phyloP scores from a whole-genome alignment of 2,888 invertebrate genomes.

The Rhagonycha fulva region DNA sequence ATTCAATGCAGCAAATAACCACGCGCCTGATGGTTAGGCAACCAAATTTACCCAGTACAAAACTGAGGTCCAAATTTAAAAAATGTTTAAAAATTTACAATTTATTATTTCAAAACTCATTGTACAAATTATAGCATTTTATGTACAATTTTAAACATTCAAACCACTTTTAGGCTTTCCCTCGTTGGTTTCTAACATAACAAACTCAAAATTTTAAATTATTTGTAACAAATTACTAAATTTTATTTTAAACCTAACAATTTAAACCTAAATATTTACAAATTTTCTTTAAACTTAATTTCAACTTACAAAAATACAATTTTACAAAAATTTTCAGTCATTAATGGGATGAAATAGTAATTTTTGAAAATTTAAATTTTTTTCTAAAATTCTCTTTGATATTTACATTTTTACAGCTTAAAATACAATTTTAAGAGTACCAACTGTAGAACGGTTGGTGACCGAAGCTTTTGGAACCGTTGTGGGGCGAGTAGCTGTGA shows the following conservation, averaged over 20 bases:
- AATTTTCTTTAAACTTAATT: not conserved
- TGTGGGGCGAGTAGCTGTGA: conserved; percentile 27
- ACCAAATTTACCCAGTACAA: not conserved
- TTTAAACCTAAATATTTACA: not conserved
- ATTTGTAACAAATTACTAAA: not conserved
- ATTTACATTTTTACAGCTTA: not conserved
- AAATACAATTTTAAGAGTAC: conserved; percentile 26
- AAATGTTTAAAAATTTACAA: not conserved
- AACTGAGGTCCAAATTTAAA: not conserved
- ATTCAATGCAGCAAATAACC: not conserved
- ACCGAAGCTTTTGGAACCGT: conserved; percentile 32
- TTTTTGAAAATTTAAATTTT: not conserved
- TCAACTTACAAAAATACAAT: not conserved
- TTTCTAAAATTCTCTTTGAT: not conserved
- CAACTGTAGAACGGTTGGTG: conserved; percentile 40
- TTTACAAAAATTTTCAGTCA: conserved; percentile 2
- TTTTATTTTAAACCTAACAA: not conserved
- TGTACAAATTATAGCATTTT: not conserved
- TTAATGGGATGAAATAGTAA: not conserved
- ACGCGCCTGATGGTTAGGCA: not conserved
- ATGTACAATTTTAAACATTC: not conserved
- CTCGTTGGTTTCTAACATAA: not conserved
- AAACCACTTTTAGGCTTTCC: not conserved
- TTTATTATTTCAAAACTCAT: not conserved
- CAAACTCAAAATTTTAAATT: not conserved